Base-by-base conservation (phyloP, 2,888 invertebrate species). In the Homarus gammarus region DNA sequence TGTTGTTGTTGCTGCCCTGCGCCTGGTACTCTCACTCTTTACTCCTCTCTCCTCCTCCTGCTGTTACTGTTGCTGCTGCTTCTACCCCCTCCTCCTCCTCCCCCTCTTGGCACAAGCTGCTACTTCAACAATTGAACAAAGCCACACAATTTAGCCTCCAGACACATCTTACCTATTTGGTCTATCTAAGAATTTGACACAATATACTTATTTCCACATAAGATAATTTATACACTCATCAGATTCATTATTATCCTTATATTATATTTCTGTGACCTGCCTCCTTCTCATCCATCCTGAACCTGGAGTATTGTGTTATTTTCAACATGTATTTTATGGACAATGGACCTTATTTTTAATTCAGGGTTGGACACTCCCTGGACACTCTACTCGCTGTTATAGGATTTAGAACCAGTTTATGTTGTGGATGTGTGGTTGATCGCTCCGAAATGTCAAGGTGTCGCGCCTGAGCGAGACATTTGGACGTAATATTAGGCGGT, bases 91-190 rank as follows among this genome's bases (percentile, higher is more conserved):
- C 36, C 15, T 38, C 22, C 22, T 64, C n/a, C n/a, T n/a, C n/a
- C n/a, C n/a, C n/a, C n/a, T n/a, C n/a, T n/a, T n/a, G n/a, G n/a
- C n/a, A n/a, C n/a, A n/a, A n/a, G n/a, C n/a, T n/a, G n/a, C n/a
- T n/a, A n/a, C n/a, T n/a, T 10, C 27, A 27, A n/a, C 61, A 22
- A 79, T 56, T 33, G 36, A 36, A 61, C 49, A 44, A 51, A 27
- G 33, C 27, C 78, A 49, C 51, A 49, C 51, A 49, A 78, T 27
- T 78, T 78, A 78, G 70, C 18, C 31, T 70, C 70, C 18, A 31
- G n/a, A n/a, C 31, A 70, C 36, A 70, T 70, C 44, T 12, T 44
- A 12, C 5, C 44, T 12, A 44, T 12, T 12, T 8, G 44, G 44
- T 44, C 5, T 12, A 12, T 12, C 12, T 44, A 12, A 44, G 44